A percentile compares a stretch with the other conserved stretches of the same genome.
Evolutionary conservation across 2,113 vertebrate genomes (phyloP).

Genomic region (Verasper variegatus): DNA sequence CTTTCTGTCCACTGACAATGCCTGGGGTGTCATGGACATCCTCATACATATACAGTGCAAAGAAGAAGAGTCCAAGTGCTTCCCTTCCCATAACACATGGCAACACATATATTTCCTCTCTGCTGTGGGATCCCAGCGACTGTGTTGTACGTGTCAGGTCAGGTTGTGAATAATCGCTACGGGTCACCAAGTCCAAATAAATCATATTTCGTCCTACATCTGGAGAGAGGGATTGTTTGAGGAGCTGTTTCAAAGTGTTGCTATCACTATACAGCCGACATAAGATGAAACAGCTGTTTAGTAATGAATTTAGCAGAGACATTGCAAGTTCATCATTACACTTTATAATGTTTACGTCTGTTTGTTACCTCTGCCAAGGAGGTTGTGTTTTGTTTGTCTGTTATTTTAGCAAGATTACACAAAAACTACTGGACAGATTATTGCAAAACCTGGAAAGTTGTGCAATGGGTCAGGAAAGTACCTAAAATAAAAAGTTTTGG

Average conservation of each 20-base stretch:
- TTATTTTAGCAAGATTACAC: background rate
- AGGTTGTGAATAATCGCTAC: constrained; percentile 17
- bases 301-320: background rate
- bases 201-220: constrained; percentile 39
- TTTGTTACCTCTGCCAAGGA: background rate
- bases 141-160: constrained; percentile 8
- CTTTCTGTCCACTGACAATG: constrained; percentile 55
- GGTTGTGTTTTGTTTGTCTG: background rate
- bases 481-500: no score
- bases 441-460: no score
- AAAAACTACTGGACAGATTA: no score
- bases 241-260: background rate
- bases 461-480: no score
- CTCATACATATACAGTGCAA: constrained; percentile 57
- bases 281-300: no score
- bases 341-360: background rate
- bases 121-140: constrained; percentile 32
- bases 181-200: constrained; percentile 40
- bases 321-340: background rate
- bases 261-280: no score
- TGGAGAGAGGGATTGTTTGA: constrained; percentile 8
- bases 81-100: constrained; percentile 31
- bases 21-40: constrained; percentile 57
- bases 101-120: constrained; percentile 29
- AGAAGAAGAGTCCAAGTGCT: constrained; percentile 31